Conservation (phyloP, 2,888 invertebrate genomes). For the Melipona beecheii region DNA sequence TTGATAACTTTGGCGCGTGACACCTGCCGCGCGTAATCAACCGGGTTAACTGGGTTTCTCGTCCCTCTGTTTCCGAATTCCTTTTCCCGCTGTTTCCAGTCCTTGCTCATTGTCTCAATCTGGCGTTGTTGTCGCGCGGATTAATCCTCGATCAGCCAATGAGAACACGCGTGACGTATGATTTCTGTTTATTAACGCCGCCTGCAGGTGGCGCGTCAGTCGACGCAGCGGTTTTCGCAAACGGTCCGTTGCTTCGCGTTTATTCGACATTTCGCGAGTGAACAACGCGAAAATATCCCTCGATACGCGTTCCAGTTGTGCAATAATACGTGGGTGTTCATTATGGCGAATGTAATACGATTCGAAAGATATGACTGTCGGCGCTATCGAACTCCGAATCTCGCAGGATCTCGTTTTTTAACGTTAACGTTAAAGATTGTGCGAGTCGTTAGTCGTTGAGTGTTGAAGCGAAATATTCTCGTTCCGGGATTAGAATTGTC, state of each 20-base stretch:
- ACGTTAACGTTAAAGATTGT: background rate
- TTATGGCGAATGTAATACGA: background rate
- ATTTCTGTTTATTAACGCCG: background rate
- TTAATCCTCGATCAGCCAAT: constrained; percentile 62
- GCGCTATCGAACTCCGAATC: background rate
- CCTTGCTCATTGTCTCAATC: constrained; percentile 64
- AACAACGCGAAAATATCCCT: background rate
- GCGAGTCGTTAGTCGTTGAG: background rate
- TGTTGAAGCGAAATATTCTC: background rate
- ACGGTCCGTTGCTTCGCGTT: background rate
- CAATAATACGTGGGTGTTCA: too few species aligned
- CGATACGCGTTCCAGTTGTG: background rate
- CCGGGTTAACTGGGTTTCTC: constrained; percentile 71
- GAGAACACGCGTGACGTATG: constrained; percentile 28
- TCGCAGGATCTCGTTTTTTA: background rate
- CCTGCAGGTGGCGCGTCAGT: background rate
- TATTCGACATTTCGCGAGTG: background rate
- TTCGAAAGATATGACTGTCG: background rate
- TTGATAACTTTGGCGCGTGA: constrained; percentile 70
- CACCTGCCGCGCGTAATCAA: constrained; percentile 76
- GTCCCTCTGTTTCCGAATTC: constrained; percentile 41
- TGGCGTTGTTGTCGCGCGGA: constrained; percentile 30
- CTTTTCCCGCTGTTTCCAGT: constrained; percentile 42
- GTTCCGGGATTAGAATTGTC: background rate
- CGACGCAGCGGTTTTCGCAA: background rate